Evolutionary conservation across 2,113 vertebrate genomes (phyloP), one percentile per base, ranked within the genome.

Genomic region (Hippocampus barbouri): DNA sequence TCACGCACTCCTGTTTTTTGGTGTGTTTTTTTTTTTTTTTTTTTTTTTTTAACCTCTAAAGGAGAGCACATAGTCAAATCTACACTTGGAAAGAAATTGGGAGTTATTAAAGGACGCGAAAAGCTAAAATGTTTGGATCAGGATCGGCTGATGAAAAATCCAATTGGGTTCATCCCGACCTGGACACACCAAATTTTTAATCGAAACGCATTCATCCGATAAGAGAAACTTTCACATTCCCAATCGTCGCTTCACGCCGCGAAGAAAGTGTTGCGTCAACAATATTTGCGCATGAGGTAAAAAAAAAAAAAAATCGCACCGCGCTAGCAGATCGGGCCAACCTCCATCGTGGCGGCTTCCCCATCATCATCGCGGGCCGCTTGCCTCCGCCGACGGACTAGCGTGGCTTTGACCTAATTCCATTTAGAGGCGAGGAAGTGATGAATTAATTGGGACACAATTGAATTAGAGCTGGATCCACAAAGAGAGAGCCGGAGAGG

Each of bases 381-480:
- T 66, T 20, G 73, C 63, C 75, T 71, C 10, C 11, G 78, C 68
- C 60, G 65, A 63, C 49, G 75, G 80, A 43, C 43, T 72, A 27
- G 8, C 79, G 79, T 77, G 78, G 70, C 72, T 88, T 80, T 89
- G 87, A 90, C 89, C 89, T 81, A 76, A 83, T 86, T 90, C 83
- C 80, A 83, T 83, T 81, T 74, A 47, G 72, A 84, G 75, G 71
- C 74, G 78, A 83, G 79, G 71, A 85, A 79, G 72, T 79, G 79
- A 85, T 81, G 75, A 87, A 85, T 84, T 88, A 88, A 88, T 87
- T 87, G 86, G 85, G 81, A 86, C 84, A 79, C 79, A 85, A 89
- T 85, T 41, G 57, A 86, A 85, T 87, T 85, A 86, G 77, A 75
- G 79, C 47, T 18, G 78, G 73, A 79, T 87, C 86, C 69, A 69